Percentiles rank a stretch among this genome's conserved stretches.
Evolutionary conservation across 2,888 invertebrate genomes (phyloP).

Genomic region (Lasioglossum figueresi): DNA sequence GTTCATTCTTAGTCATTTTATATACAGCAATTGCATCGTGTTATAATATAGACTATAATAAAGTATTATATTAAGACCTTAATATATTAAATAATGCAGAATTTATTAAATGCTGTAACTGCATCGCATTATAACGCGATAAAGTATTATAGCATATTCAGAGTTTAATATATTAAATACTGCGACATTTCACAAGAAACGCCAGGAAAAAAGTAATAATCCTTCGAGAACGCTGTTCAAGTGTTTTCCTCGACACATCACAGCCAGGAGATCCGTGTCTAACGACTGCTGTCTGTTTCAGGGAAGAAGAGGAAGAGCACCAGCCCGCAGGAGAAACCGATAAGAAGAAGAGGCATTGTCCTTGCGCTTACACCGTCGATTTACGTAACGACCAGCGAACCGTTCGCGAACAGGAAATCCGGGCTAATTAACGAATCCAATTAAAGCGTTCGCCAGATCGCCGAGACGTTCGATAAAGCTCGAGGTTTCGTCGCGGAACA

Average conservation of each 20-base stretch:
- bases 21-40: too few relatives aligned
- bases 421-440: slow-evolving; percentile 23
- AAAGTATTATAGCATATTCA: too few relatives aligned
- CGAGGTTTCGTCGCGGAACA: background rate
- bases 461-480: slow-evolving; percentile 10
- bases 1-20: too few relatives aligned
- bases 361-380: slow-evolving; percentile 44
- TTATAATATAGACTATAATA: too few relatives aligned
- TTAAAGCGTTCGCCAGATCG: slow-evolving; percentile 4
- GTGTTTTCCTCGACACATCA: background rate
- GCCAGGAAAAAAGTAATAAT: background rate
- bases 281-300: background rate
- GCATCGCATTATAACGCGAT: too few relatives aligned
- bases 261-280: background rate
- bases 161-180: too few relatives aligned
- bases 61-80: too few relatives aligned
- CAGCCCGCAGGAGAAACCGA: background rate
- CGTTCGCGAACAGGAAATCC: slow-evolving; percentile 21
- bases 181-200: too few relatives aligned
- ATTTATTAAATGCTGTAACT: too few relatives aligned
- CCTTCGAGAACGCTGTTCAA: background rate
- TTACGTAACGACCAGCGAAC: slow-evolving; percentile 32
- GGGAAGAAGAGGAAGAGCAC: background rate
- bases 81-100: too few relatives aligned
- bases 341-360: background rate